Evolutionary conservation across 2,888 invertebrate genomes (phyloP).

Genomic region (Napeogenes sylphis): DNA sequence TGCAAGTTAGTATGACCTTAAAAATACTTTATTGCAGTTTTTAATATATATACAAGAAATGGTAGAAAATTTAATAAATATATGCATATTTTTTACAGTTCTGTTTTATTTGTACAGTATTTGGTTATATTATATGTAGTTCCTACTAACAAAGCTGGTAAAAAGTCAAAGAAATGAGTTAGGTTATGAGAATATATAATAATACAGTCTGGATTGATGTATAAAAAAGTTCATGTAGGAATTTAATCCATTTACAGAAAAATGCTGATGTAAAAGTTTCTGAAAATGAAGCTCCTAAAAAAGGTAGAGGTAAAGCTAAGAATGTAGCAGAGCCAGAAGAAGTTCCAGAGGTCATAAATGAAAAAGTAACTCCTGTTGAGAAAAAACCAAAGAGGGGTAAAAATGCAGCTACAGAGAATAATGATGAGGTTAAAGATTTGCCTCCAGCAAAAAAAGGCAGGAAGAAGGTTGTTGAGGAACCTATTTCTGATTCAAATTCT

Average conservation of each 20-base stretch:
- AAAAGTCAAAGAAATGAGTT: no score
- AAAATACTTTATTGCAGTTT: no score
- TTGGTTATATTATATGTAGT: no score
- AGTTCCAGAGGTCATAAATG: conserved; percentile 41
- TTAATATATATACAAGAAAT: no score
- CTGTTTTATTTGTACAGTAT: no score
- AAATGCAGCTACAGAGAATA: conserved; percentile 44
- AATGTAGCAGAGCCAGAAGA: conserved; percentile 42
- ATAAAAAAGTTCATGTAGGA: conserved; percentile 6
- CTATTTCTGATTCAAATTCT: conserved; percentile 41
- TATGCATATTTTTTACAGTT: no score
- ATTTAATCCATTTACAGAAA: conserved; percentile 52
- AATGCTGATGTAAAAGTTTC: conserved; percentile 53
- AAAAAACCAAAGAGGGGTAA: conserved; percentile 52
- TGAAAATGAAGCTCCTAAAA: conserved; percentile 59
- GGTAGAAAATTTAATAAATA: no score
- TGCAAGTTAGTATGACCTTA: no score
- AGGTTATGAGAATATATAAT: no score
- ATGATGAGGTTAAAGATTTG: conserved; percentile 43
- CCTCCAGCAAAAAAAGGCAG: conserved; percentile 57
- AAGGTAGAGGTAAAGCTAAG: conserved; percentile 63
- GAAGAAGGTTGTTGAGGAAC: conserved; percentile 54
- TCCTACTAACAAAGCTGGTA: no score
- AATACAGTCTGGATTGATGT: background rate
- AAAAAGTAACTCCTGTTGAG: conserved; percentile 35